phyloP scores from a whole-genome alignment of 2,797 vertebrate species.

The Poeciliopsis gracilis region DNA sequence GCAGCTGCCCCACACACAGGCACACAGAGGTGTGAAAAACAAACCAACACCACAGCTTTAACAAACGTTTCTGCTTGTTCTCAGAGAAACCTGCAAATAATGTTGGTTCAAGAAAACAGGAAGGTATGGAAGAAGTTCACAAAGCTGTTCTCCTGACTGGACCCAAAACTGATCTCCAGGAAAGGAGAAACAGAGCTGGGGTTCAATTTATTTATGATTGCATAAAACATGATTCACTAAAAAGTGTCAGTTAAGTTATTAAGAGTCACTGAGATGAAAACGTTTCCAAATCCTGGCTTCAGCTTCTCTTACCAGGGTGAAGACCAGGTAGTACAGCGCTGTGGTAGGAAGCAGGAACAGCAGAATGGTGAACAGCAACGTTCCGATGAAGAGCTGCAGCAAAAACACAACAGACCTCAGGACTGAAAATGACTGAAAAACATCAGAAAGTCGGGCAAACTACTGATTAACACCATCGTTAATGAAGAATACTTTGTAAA shows the following conservation, averaged over 20 bases:
- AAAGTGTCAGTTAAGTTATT: not conserved
- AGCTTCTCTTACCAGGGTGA: constrained; percentile 88
- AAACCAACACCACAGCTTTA: not conserved
- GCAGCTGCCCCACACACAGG: constrained; percentile 79
- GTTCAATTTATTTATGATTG: not conserved
- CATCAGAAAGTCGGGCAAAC: not conserved
- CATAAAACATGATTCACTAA: not conserved
- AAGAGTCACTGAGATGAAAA: not conserved
- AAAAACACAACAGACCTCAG: constrained; percentile 8
- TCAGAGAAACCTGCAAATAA: not conserved
- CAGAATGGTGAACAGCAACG: constrained; percentile 93
- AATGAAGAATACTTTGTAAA: not conserved
- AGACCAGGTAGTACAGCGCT: constrained; percentile 96
- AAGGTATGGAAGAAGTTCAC: not conserved
- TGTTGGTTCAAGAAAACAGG: not conserved
- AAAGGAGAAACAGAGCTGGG: not conserved
- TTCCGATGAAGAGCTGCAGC: constrained; percentile 93
- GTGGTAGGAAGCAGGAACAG: constrained; percentile 96
- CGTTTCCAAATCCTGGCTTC: not conserved
- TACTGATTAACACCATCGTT: not conserved
- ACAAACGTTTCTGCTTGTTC: not conserved
- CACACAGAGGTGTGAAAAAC: constrained; percentile 4
- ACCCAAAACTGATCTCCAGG: not conserved
- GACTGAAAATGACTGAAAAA: not conserved
- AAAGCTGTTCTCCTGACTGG: not conserved